phyloP scores from a whole-genome alignment of 1,140 invertebrate species.

The Diorhabda carinulata region DNA sequence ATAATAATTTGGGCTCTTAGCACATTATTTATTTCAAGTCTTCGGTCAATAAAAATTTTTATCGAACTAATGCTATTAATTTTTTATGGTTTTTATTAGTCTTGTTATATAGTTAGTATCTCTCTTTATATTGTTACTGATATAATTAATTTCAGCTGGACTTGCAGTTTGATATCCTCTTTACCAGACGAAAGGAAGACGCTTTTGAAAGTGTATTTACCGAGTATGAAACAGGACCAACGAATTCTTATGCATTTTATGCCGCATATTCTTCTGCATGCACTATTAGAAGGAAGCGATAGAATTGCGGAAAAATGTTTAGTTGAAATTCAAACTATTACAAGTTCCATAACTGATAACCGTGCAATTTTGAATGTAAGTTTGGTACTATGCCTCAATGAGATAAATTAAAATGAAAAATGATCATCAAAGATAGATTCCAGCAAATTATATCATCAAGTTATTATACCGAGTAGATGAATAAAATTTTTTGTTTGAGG shows the following conservation, averaged over 20 bases:
- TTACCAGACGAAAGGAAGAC: slow-evolving; percentile 53
- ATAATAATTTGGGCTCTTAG: too few relatives aligned
- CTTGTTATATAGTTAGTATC: not conserved
- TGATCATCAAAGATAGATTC: too few relatives aligned
- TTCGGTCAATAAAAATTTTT: not conserved
- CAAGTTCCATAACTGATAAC: slow-evolving; percentile 38
- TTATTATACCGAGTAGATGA: too few relatives aligned
- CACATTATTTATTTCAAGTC: not conserved
- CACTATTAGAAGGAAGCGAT: slow-evolving; percentile 52
- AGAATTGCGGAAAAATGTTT: slow-evolving; percentile 46
- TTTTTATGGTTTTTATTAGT: not conserved
- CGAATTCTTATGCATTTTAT: slow-evolving; percentile 67
- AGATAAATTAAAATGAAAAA: too few relatives aligned
- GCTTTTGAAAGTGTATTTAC: slow-evolving; percentile 61
- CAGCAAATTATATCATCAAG: too few relatives aligned
- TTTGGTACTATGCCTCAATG: too few relatives aligned
- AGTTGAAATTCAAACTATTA: slow-evolving; percentile 56
- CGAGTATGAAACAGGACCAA: slow-evolving; percentile 65
- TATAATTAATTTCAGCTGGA: slow-evolving; percentile 50
- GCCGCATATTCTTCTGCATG: slow-evolving; percentile 64
- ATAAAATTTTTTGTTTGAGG: too few relatives aligned
- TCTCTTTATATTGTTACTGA: not conserved
- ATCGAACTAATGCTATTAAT: not conserved
- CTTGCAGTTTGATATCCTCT: slow-evolving; percentile 56
- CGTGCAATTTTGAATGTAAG: too few relatives aligned